Conservation (phyloP, 1,140 invertebrate genomes). For the Heliconius nattereri region DNA sequence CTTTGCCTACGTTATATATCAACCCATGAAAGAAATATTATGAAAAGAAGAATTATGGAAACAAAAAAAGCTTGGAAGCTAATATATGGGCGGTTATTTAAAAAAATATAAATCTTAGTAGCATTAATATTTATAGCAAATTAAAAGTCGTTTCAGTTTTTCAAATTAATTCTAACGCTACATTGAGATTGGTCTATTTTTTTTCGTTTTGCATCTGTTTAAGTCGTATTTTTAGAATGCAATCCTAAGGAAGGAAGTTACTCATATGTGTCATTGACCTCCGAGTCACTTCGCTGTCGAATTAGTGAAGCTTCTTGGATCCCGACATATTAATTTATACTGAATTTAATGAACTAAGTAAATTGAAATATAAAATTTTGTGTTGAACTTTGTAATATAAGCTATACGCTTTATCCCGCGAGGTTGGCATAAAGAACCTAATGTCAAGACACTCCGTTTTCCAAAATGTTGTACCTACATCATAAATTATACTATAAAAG, state of each 20-base stretch:
- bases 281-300: conserved; percentile 34
- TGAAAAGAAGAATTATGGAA: background rate
- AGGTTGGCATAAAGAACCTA: too few species aligned
- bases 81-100: background rate
- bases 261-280: conserved; percentile 46
- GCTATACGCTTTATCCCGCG: too few species aligned
- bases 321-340: background rate
- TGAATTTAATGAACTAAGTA: background rate
- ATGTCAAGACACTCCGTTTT: too few species aligned
- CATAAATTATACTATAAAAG: too few species aligned
- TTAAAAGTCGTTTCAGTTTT: conserved; percentile 11
- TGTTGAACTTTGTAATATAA: too few species aligned
- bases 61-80: background rate
- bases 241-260: conserved; percentile 29
- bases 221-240: conserved; percentile 24
- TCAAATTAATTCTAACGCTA: conserved; percentile 11
- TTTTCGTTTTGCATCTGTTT: conserved; percentile 21
- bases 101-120: background rate
- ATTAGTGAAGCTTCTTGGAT: conserved; percentile 24
- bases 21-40: too few species aligned
- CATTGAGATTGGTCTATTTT: conserved; percentile 33
- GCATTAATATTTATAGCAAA: conserved; percentile 22
- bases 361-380: too few species aligned
- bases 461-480: too few species aligned
- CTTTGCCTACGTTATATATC: background rate